Evolutionary conservation across 2,113 vertebrate species (phyloP).

Genomic region (Macaca fascicularis): DNA sequence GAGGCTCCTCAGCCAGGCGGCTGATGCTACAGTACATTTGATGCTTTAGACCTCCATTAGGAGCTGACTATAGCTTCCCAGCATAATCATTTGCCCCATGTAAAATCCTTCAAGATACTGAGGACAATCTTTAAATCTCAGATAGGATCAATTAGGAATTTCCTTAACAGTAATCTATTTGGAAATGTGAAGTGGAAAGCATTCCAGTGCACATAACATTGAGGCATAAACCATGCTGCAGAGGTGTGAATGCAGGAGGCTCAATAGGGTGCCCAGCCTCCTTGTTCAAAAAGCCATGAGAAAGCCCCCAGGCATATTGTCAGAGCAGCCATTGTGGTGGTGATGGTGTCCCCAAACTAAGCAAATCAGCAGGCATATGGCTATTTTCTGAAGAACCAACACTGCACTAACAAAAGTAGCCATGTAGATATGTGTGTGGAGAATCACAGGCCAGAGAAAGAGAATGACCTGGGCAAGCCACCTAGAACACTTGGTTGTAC

Average conservation of each 20-base stretch:
- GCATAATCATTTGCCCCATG: slow-evolving; percentile 24
- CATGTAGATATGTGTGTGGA: neutral
- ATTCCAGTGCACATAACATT: neutral
- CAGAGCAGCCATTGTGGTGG: neutral
- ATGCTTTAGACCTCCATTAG: slow-evolving; percentile 35
- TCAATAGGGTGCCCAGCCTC: neutral
- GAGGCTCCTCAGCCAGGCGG: neutral
- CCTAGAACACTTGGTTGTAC: neutral
- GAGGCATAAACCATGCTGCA: neutral
- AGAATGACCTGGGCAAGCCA: neutral
- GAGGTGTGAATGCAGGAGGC: neutral
- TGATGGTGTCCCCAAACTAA: neutral
- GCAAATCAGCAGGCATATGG: neutral
- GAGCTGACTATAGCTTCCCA: neutral
- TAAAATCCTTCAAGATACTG: slow-evolving; percentile 34
- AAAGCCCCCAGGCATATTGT: neutral
- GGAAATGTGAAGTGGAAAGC: neutral
- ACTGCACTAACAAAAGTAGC: neutral
- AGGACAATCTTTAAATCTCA: slow-evolving; percentile 11
- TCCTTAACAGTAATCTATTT: neutral
- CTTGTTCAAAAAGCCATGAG: neutral
- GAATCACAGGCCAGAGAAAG: neutral
- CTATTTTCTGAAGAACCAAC: slow-evolving; percentile 17
- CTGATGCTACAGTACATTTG: neutral
- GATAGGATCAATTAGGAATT: slow-evolving; percentile 6